These are phyloP conservation scores for Eupithecia abbreviata DNA, from an alignment of 2,888 invertebrate species.

Conservation along the genomic window DNA sequence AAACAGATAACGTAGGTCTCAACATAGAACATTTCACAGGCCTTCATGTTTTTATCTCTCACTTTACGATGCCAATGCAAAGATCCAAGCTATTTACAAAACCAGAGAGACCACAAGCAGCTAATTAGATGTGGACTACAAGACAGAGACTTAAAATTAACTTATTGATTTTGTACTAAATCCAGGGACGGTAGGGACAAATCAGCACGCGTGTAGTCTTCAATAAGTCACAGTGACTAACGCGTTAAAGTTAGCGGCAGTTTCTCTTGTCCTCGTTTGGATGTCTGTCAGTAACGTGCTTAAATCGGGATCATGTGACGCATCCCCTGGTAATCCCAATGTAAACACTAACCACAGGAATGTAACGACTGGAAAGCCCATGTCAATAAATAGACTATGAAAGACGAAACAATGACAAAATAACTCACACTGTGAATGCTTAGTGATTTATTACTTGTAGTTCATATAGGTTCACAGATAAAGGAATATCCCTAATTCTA, in stretches of 20 bases:
- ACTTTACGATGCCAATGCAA: slow-evolving; percentile 19
- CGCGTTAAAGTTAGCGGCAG: slow-evolving; percentile 34
- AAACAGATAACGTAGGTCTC: neutral
- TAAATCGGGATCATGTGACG: slow-evolving; percentile 34
- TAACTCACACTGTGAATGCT: neutral
- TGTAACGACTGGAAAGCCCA: neutral
- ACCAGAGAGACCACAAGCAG: slow-evolving; percentile 21
- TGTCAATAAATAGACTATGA: neutral
- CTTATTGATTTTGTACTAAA: neutral
- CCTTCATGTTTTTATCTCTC: slow-evolving; percentile 6
- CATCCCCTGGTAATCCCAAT: slow-evolving; percentile 24
- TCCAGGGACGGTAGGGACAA: neutral
- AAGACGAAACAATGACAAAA: neutral
- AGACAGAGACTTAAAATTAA: neutral
- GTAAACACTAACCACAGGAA: slow-evolving; percentile 12
- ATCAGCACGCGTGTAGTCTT: slow-evolving; percentile 16
- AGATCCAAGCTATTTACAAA: slow-evolving; percentile 28
- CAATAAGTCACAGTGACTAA: slow-evolving; percentile 29
- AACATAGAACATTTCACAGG: neutral
- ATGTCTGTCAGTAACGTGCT: slow-evolving; percentile 32
- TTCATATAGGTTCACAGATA: neutral
- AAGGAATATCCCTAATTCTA: neutral
- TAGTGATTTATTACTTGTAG: neutral
- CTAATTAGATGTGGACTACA: slow-evolving; percentile 30
- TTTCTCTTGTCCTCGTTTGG: slow-evolving; percentile 33